Percentiles rank a stretch among this genome's conserved stretches.
Conservation (phyloP, 2,113 vertebrate genomes). For the Nibea coibor region DNA sequence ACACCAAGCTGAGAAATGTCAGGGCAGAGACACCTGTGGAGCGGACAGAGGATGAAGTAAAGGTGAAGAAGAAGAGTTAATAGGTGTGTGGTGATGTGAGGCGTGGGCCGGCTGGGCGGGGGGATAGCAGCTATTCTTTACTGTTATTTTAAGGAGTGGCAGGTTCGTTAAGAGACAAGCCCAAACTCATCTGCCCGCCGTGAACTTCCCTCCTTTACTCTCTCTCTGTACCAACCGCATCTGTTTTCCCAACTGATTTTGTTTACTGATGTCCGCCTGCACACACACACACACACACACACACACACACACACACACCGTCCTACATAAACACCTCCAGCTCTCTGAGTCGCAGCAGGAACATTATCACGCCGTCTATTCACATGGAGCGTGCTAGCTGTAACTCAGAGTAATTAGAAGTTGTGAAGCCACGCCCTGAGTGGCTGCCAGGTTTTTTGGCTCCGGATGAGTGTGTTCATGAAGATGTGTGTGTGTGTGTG, state of each 20-base stretch:
- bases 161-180: constrained; percentile 62
- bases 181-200: constrained; percentile 69
- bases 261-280: neutral
- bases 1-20: neutral
- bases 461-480: constrained; percentile 30
- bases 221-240: neutral
- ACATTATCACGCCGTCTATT: neutral
- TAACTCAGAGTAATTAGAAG: constrained; percentile 61
- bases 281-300: neutral
- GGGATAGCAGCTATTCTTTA: constrained; percentile 43
- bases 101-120: constrained; percentile 13
- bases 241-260: neutral
- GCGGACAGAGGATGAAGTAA: neutral
- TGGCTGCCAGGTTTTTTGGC: constrained; percentile 47
- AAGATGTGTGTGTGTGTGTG: constrained; percentile 11
- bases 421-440: constrained; percentile 67
- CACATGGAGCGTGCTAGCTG: constrained; percentile 12
- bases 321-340: no score
- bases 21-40: neutral
- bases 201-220: constrained; percentile 19
- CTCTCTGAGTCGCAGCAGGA: neutral
- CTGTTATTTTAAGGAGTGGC: constrained; percentile 83
- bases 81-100: neutral
- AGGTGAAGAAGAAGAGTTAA: neutral
- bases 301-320: neutral